Evolutionary conservation across 1,140 invertebrate genomes (phyloP), one percentile per base, ranked within the genome.

Genomic region (Trypoxylus dichotomus): DNA sequence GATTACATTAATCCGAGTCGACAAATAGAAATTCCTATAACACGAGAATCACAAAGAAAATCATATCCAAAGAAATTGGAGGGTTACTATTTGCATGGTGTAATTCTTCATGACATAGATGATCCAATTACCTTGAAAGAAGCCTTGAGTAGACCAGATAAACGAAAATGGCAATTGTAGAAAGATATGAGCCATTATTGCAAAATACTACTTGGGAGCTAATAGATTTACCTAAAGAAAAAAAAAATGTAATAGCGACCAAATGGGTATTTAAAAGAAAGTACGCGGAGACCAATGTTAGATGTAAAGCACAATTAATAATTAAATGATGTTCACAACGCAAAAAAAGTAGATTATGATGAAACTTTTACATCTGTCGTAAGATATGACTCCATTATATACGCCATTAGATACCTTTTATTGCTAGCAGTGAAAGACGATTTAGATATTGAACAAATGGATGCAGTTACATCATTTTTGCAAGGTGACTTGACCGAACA

Each of bases 401-500:
- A n/a, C n/a, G n/a, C n/a, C n/a, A n/a, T 84, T 37, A 81, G 77
- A 77, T 77, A 73, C 32, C 43, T 86, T 19, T 79, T 85, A 74
- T 82, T 83, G 63, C 41, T 85, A 27, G 79, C 81, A 43, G 85
- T 76, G 6, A 78, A 81, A 41, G 47, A 81, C 43, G 76, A 82
- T 71, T 76, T 86, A 19, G 15, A 83, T 10, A 82, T 85, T 11
- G 60, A 83, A 27, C 86, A 86, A 47, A 81, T 86, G 81, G 85
- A 86, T 83, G 84, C 82, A 11, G 75, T 83, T 25, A 79, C 83
- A 37, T 83, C 85, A 5, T 86, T n/a, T 80, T 76, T 87, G 19
- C 79, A 88, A 80, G 86, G 84, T 7, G 76, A 82, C 8, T 72
- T 88, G 8, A 79, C 85, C 7, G 84, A 86, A 79, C 81, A 81